Evolutionary conservation across 2,797 vertebrate genomes (phyloP), one percentile per base, ranked within the genome.

Genomic region (Echeneis naucrates): DNA sequence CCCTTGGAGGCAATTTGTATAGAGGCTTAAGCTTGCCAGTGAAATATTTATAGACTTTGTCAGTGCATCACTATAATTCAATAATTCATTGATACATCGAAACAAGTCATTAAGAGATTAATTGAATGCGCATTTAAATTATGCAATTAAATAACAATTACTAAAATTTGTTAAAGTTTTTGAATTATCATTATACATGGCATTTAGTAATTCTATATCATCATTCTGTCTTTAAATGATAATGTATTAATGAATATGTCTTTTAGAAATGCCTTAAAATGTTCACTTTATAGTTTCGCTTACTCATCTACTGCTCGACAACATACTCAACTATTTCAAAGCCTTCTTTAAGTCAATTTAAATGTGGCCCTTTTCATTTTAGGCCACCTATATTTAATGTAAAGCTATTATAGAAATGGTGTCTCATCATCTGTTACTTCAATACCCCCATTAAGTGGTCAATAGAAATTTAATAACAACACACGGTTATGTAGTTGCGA

Each of bases 11-110:
- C 52, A 77, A 65, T 82, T 80, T 71, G 26, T 70, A 55, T 58
- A 26, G 30, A 42, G 35, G 58, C 44, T 52, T 45, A 54, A 53
- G 12, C 38, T n/a, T 68, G 73, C 8, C 23, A 61, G 45, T 60
- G 32, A 75, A 72, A 72, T 72, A 61, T 72, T 78, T 47, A 74
- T 19, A 47, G 51, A 53, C 37, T 37, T 63, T 68, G 52, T 38
- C 30, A n/a, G 13, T 40, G 24, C 63, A 57, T 63, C 51, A 65
- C 58, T 72, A 40, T 71, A 54, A 68, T 65, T 59, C 37, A 79
- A 78, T 78, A 14, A 78, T 78, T 75, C 21, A 70, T 63, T 81
- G 38, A 78, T 80, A 42, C 13, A 61, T 51, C 64, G 21, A 57
- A 78, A 68, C 51, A 73, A 32, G 44, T 45, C 50, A 61, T 69